Evolutionary conservation across 2,113 vertebrate genomes (phyloP), one percentile per base, ranked within the genome.

Genomic region (Neotoma lepida): DNA sequence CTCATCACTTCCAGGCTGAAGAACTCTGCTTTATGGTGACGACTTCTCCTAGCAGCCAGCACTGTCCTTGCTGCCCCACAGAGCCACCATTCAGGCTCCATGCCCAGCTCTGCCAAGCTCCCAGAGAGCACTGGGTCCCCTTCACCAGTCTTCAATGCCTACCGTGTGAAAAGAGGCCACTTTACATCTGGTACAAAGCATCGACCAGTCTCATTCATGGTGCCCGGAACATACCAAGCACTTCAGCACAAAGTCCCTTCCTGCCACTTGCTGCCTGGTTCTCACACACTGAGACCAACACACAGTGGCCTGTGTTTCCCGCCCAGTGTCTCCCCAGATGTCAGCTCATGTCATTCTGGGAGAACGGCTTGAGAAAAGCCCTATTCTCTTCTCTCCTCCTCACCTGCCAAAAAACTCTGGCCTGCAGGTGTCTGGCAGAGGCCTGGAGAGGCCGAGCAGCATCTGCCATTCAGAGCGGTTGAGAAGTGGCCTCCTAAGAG

Each of bases 121-220:
- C 93, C 9, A 17, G 88, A 68, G 90, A 89, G 93, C 70, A 76
- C 95, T 91, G 91, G 87, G 64, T 56, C 39, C 70, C 63, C 49
- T 84, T 44, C 96, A 56, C 68, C 9, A 2, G 94, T 56, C 88
- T n/a, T 71, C 76, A 26, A 10, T 86, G 92, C 87, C 97, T 93
- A 84, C 87, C 3, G 1, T n/a, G 73, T 93, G 92, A 96, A 96
- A 96, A 97, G 95, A 96, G 86, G 3, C 93, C 93, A 49, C 89
- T 97, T 94, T 94, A 70, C 92, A 81, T 73, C 86, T 86, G 86
- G 44, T 92, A 95, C 94, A 96, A 89, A 97, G 93, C 81, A 0
- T 61, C 88, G 54, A 77, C 86, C 66, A 1, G n/a, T 39, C 88
- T 93, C 92, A 94, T 94, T 96, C 91, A 95, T 0, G 0, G 90